Conservation (phyloP, 2,797 vertebrate species). For the Bufotes viridis region DNA sequence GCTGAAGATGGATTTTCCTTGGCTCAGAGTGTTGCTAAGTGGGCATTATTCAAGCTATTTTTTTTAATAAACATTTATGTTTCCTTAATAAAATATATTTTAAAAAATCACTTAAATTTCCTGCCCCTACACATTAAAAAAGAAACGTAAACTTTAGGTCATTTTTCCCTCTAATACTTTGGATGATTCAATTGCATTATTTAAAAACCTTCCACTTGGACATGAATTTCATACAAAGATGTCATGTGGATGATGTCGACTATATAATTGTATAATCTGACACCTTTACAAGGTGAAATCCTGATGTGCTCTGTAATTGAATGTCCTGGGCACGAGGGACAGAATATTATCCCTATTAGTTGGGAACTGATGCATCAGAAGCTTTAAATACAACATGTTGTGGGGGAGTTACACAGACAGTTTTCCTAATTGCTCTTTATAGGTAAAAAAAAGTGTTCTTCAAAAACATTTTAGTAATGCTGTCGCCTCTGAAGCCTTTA, state of each 20-base stretch:
- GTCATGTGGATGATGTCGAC: too few species aligned
- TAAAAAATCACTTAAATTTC: too few species aligned
- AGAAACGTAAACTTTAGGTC: too few species aligned
- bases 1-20: too few species aligned
- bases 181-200: not conserved
- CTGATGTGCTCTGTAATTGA: not conserved
- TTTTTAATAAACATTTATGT: too few species aligned
- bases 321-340: not conserved
- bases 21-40: too few species aligned
- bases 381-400: not conserved
- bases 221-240: not conserved
- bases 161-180: not conserved
- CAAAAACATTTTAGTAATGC: not conserved
- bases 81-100: too few species aligned
- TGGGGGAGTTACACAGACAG: not conserved
- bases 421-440: constrained; percentile 19
- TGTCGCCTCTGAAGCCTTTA: not conserved
- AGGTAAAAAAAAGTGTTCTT: not conserved
- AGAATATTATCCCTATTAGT: constrained; percentile 6
- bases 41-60: too few species aligned
- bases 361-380: not conserved
- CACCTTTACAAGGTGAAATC: constrained; percentile 3
- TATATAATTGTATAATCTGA: not conserved
- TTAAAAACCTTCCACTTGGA: not conserved
- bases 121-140: too few species aligned